phyloP scores from a whole-genome alignment of 2,113 vertebrate species.

The Amia ocellicauda region DNA sequence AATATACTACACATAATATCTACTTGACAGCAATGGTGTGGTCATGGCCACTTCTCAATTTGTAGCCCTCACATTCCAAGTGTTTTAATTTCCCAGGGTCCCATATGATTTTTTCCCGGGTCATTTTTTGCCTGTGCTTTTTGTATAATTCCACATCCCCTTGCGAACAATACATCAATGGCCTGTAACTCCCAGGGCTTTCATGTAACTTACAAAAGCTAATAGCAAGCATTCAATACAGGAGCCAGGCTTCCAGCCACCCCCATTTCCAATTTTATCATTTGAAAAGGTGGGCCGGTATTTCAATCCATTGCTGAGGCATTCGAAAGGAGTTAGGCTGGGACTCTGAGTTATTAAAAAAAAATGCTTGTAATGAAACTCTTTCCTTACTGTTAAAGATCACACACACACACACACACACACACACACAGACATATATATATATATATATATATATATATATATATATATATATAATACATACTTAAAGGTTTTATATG shows the following conservation, averaged over 20 bases:
- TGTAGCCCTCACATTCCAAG: not conserved
- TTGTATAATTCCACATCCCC: not conserved
- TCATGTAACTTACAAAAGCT: conserved; percentile 4
- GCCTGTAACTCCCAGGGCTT: not conserved
- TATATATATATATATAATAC: too few species aligned
- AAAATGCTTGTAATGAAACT: too few species aligned
- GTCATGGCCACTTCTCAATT: too few species aligned
- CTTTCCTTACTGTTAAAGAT: too few species aligned
- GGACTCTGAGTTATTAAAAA: not conserved
- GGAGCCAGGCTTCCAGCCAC: not conserved
- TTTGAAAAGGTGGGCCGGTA: not conserved
- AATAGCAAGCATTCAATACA: not conserved
- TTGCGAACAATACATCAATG: conserved; percentile 6
- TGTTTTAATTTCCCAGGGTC: conserved; percentile 2
- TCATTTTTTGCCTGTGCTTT: not conserved
- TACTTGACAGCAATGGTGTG: too few species aligned
- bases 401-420: too few species aligned
- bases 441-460: too few species aligned
- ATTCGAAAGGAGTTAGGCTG: not conserved
- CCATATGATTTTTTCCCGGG: not conserved
- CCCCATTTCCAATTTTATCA: not conserved
- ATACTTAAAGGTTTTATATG: too few species aligned
- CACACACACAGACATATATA: too few species aligned
- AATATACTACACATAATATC: too few species aligned
- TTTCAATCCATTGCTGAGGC: not conserved